These are phyloP conservation scores for Oscheius sp. DNA, from an alignment of 2,888 invertebrate species.

Conservation along the genomic window DNA sequence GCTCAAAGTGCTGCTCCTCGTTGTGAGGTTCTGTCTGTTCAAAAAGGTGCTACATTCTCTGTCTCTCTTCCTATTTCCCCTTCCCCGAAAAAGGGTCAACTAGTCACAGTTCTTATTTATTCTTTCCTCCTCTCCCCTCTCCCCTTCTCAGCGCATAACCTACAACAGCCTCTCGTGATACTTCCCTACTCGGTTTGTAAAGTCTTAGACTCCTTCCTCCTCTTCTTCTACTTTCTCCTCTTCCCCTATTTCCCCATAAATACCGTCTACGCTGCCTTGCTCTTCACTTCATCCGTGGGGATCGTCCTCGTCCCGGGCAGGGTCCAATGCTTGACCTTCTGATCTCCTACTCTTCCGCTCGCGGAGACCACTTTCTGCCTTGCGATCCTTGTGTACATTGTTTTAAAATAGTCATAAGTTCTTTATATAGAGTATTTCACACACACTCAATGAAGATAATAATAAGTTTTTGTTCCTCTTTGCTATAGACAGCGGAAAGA, in stretches of 20 bases:
- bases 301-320: constrained; percentile 27
- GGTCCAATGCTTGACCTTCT: constrained; percentile 31
- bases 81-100: constrained; percentile 24
- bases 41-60: constrained; percentile 23
- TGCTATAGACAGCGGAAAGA: too few relatives aligned
- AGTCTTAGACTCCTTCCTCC: not conserved
- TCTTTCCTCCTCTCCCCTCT: not conserved
- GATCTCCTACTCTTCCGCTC: constrained; percentile 30
- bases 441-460: too few relatives aligned
- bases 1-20: constrained; percentile 22
- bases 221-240: not conserved
- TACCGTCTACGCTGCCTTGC: constrained; percentile 26
- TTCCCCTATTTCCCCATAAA: not conserved
- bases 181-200: not conserved
- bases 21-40: constrained; percentile 10
- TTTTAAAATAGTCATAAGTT: not conserved
- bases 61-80: not conserved
- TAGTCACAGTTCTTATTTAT: constrained; percentile 34
- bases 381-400: constrained; percentile 24
- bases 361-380: constrained; percentile 24
- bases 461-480: too few relatives aligned
- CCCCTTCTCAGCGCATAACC: not conserved
- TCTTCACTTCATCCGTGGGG: constrained; percentile 31
- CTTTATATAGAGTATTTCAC: too few relatives aligned
- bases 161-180: not conserved